These are phyloP conservation scores for Suillia variegata DNA, from an alignment of 2,888 invertebrate genomes.

Conservation along the genomic window DNA sequence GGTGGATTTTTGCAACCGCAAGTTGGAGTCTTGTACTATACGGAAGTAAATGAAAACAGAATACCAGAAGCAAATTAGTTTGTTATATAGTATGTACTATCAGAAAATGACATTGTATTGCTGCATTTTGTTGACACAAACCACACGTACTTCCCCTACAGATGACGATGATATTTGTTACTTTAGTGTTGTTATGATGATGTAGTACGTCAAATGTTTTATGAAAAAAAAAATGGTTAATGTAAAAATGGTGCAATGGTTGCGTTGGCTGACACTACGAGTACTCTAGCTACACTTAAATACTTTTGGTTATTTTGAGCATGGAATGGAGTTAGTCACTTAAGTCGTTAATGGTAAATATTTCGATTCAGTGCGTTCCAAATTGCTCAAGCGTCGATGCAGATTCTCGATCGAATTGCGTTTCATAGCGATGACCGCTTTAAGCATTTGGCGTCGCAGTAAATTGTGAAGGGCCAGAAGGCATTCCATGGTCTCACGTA, in stretches of 20 bases:
- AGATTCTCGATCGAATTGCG: constrained; percentile 40
- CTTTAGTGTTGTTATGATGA: constrained; percentile 6
- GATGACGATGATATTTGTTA: constrained; percentile 11
- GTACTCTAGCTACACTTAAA: too few species aligned
- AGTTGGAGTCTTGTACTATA: constrained; percentile 16
- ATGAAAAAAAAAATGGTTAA: too few species aligned
- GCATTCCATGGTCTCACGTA: constrained; percentile 53
- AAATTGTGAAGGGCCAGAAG: constrained; percentile 46
- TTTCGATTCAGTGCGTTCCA: constrained; percentile 17
- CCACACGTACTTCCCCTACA: constrained; percentile 17
- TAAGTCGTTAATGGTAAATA: constrained; percentile 19
- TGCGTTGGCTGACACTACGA: too few species aligned
- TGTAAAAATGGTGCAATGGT: too few species aligned
- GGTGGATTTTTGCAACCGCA: constrained; percentile 11
- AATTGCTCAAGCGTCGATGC: constrained; percentile 38
- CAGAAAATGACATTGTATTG: too few species aligned
- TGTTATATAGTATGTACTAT: too few species aligned
- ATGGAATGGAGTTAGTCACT: not conserved
- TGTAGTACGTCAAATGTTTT: constrained; percentile 1
- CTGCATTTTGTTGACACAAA: constrained; percentile 22
- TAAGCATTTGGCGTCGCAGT: constrained; percentile 45
- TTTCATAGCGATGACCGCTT: constrained; percentile 44
- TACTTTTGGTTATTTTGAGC: too few species aligned
- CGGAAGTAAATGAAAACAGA: constrained; percentile 2
- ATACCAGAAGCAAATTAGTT: not conserved